Percentiles rank a stretch among this genome's conserved stretches.
Evolutionary conservation across 2,113 vertebrate genomes (phyloP).

Genomic region (Picathartes gymnocephalus): DNA sequence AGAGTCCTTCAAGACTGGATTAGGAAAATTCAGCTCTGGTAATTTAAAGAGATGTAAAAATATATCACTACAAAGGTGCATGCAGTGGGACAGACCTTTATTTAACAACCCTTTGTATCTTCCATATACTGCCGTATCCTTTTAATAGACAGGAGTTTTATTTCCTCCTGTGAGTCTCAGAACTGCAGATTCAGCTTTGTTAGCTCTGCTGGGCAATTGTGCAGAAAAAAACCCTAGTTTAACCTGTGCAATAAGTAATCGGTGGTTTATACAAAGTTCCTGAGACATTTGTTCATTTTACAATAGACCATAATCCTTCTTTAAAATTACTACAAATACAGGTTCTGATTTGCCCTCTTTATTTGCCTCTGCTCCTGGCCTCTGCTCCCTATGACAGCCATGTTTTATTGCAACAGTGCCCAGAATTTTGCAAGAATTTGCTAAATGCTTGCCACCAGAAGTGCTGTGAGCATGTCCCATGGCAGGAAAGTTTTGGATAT

Average conservation of each 20-base stretch:
- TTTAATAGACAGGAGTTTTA: slow-evolving; percentile 16
- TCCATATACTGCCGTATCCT: neutral
- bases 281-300: slow-evolving; percentile 13
- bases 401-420: neutral
- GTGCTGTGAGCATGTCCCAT: neutral
- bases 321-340: neutral
- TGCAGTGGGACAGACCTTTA: neutral
- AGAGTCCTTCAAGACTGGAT: neutral
- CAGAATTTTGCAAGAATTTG: neutral
- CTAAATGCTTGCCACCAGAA: neutral
- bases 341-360: neutral
- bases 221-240: neutral
- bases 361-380: neutral
- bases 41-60: slow-evolving; percentile 3
- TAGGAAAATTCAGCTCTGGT: neutral
- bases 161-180: slow-evolving; percentile 20
- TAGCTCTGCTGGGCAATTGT: slow-evolving; percentile 23
- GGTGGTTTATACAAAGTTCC: slow-evolving; percentile 12
- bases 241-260: slow-evolving; percentile 11
- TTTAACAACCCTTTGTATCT: slow-evolving; percentile 23
- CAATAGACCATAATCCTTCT: neutral
- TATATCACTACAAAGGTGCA: neutral
- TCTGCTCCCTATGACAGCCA: neutral
- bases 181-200: slow-evolving; percentile 40
- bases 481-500: neutral